These are phyloP conservation scores for Cyrtodaria siliqua DNA, from an alignment of 2,888 invertebrate genomes.

Conservation along the genomic window DNA sequence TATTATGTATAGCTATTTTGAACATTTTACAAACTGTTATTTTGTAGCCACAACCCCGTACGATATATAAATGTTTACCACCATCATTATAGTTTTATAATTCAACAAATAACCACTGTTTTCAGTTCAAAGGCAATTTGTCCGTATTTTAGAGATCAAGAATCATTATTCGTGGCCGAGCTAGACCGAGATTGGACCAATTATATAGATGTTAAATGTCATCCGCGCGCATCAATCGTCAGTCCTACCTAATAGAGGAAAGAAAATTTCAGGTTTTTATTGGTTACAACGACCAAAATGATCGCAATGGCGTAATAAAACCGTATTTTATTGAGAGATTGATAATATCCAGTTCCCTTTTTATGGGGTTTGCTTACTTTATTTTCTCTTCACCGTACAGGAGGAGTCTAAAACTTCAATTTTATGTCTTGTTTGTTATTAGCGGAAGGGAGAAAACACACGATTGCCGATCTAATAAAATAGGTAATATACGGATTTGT, in stretches of 20 bases:
- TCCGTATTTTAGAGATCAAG: too few relatives aligned
- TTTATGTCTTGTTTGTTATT: too few relatives aligned
- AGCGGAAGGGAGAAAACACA: too few relatives aligned
- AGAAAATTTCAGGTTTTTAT: constrained; percentile 7
- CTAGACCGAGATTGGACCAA: constrained; percentile 41
- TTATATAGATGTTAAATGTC: constrained; percentile 55
- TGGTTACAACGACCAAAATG: constrained; percentile 11
- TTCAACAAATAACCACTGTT: too few relatives aligned
- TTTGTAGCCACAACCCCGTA: too few relatives aligned
- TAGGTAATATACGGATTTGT: too few relatives aligned
- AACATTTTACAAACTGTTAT: too few relatives aligned
- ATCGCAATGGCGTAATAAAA: constrained; percentile 15
- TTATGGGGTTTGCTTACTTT: constrained; percentile 24
- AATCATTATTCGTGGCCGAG: constrained; percentile 1
- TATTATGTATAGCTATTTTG: too few relatives aligned
- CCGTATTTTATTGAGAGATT: constrained; percentile 16
- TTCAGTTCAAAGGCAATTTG: too few relatives aligned
- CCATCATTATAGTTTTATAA: too few relatives aligned
- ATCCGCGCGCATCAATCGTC: constrained; percentile 6
- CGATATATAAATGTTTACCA: too few relatives aligned
- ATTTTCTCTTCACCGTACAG: neutral
- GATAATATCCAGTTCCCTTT: constrained; percentile 37
- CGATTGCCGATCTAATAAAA: too few relatives aligned
- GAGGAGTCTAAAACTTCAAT: neutral
- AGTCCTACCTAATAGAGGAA: neutral